These are phyloP conservation scores for Poeciliopsis gracilis DNA, from an alignment of 2,797 vertebrate species.

Conservation along the genomic window DNA sequence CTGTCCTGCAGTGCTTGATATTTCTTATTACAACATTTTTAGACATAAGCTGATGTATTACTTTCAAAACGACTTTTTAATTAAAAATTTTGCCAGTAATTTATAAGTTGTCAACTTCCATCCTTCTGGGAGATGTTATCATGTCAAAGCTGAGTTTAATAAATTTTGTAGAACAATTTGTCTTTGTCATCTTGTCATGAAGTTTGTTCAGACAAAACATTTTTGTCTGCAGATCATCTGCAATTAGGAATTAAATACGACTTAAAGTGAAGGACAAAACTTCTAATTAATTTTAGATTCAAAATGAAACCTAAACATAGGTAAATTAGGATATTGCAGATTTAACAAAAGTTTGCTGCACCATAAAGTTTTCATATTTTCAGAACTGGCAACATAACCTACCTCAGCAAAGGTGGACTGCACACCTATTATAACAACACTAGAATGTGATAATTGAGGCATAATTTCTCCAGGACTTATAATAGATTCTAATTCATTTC, in stretches of 20 bases:
- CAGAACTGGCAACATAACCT: neutral
- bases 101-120: constrained; percentile 14
- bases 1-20: neutral
- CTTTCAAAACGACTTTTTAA: constrained; percentile 19
- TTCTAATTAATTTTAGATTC: neutral
- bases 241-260: neutral
- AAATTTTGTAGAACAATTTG: constrained; percentile 17
- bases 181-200: constrained; percentile 28
- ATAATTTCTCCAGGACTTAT: constrained; percentile 4
- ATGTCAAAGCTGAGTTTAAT: constrained; percentile 30
- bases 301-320: neutral
- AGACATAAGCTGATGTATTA: constrained; percentile 5
- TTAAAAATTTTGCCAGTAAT: neutral
- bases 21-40: neutral
- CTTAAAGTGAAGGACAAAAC: neutral
- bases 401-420: constrained; percentile 6
- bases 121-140: constrained; percentile 13
- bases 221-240: neutral
- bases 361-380: neutral
- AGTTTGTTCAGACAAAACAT: constrained; percentile 11
- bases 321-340: neutral
- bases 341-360: constrained; percentile 9
- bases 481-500: constrained; percentile 6
- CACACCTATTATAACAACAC: neutral
- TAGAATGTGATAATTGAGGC: neutral